phyloP scores from a whole-genome alignment of 2,113 vertebrate species.

The Rostratula benghalensis region DNA sequence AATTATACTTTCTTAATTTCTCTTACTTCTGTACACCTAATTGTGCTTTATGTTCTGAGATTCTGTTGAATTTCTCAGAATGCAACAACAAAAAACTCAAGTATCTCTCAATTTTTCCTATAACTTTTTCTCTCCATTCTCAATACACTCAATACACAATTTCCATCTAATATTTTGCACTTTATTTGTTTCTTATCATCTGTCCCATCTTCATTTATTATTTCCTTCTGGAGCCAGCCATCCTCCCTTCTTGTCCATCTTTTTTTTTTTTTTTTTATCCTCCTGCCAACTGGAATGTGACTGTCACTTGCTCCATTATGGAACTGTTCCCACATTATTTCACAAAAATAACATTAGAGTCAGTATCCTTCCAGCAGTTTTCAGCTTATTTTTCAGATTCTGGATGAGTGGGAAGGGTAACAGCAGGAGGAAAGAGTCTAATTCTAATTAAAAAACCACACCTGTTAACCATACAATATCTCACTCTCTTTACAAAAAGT shows the following conservation, averaged over 20 bases:
- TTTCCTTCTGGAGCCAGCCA: background rate
- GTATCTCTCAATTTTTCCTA: background rate
- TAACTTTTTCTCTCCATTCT: background rate
- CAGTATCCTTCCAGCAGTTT: conserved; percentile 56
- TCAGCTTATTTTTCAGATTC: conserved; percentile 48
- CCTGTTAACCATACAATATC: conserved; percentile 16
- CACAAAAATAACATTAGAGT: conserved; percentile 42
- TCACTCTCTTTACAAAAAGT: background rate
- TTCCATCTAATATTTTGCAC: background rate
- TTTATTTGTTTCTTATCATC: background rate
- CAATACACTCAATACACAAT: background rate
- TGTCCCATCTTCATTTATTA: background rate
- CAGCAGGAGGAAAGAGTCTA: conserved; percentile 20
- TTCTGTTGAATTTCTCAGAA: background rate
- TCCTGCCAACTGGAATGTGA: background rate
- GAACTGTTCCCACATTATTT: conserved; percentile 39
- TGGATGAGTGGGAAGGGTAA: conserved; percentile 44
- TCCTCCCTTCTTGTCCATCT: background rate
- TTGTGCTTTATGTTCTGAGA: background rate
- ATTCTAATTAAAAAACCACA: conserved; percentile 27
- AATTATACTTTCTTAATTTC: background rate
- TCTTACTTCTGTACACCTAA: background rate
- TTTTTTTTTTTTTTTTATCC: background rate
- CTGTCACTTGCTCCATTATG: conserved; percentile 31
- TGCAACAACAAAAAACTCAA: background rate